Evolutionary conservation across 2,113 vertebrate species (phyloP).

Genomic region (Cygnus buccinator): DNA sequence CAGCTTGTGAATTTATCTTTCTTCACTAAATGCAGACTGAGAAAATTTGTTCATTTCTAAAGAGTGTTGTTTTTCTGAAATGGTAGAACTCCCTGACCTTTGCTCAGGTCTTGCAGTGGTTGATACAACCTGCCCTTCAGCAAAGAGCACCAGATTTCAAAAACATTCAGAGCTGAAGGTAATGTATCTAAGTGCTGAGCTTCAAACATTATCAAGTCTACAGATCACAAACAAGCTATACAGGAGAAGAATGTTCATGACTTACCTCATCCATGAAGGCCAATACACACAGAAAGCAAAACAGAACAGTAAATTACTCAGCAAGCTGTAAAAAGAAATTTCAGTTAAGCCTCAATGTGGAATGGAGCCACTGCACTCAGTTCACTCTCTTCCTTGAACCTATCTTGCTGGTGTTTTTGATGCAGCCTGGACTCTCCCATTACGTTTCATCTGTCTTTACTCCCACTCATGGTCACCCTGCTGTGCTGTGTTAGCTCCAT

Average conservation of each 20-base stretch:
- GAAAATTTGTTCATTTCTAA: conserved; percentile 17
- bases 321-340: background rate
- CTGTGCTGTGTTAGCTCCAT: background rate
- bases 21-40: background rate
- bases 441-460: background rate
- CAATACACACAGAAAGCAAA: conserved; percentile 24
- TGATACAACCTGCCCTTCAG: background rate
- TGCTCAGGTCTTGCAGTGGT: background rate
- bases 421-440: background rate
- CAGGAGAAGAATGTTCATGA: background rate
- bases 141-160: background rate
- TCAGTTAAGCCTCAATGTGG: background rate
- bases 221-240: background rate
- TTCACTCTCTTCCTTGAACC: background rate
- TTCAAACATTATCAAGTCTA: background rate
- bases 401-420: background rate
- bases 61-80: background rate
- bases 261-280: conserved; percentile 31
- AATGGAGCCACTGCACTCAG: background rate
- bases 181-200: background rate
- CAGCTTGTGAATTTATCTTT: background rate
- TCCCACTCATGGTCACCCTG: background rate
- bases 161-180: conserved; percentile 8
- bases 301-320: conserved; percentile 33
- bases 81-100: background rate